Evolutionary conservation across 2,797 vertebrate genomes (phyloP), one percentile per base, ranked within the genome.

Genomic region (Macroramphosus scolopax): DNA sequence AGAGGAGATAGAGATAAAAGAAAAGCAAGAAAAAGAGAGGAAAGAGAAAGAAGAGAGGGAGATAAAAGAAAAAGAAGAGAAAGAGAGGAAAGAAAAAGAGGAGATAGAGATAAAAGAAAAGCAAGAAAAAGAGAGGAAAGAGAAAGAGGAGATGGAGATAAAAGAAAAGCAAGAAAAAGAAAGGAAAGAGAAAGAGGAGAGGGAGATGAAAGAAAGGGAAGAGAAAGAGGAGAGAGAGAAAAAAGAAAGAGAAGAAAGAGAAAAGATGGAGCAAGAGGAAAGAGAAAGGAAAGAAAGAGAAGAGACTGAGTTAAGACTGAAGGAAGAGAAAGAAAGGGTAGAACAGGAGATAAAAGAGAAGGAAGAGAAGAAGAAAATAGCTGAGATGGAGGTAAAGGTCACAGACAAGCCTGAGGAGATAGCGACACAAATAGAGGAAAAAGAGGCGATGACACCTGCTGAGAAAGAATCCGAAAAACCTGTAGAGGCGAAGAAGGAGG

Each of bases 401-500:
- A 22, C 52, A 42, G 11, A 45, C 8, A 24, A 56, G 18, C 12
- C 29, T 22, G 38, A 44, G 31, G 53, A 59, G 25, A 56, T 45
- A 35, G 44, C 50, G 5, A 54, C 31, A 29, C 72, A 73, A 29
- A 67, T 47, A 15, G 63, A 59, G 29, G 62, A 66, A 28, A 29
- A 46, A 41, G 28, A 13, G 34, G 28, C n/a, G 50, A 75, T 10
- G 51, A 63, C 1, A 34, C 8, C 39, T 12, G 32, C 28, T 1
- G 61, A 59, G 17, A 49, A 49, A 45, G 44, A 65, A n/a, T 15
- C 16, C 14, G 43, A 36, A 41, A 43, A 38, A 17, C 9, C 31
- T 8, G 17, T 6, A 52, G 75, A 82, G 6, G 8, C 50, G 58
- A 44, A 57, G 16, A 38, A 61, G 6, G 66, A 79, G 43, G 72